Conservation (phyloP, 1,140 invertebrate genomes). For the Parapsyche elsis region DNA sequence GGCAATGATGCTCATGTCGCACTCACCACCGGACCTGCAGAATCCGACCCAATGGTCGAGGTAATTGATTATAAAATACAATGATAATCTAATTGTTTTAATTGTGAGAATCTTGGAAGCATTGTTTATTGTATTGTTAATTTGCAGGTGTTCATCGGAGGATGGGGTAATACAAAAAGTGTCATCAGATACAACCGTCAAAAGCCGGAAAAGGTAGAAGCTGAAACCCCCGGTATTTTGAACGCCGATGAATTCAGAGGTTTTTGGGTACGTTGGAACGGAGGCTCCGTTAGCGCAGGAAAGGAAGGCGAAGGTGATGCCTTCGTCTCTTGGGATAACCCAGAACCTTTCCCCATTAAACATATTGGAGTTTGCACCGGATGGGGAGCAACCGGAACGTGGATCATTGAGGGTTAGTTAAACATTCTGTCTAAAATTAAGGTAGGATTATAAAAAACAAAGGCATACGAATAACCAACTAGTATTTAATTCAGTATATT, state of each 20-base stretch:
- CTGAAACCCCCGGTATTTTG: conserved; percentile 76
- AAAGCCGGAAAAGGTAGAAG: conserved; percentile 81
- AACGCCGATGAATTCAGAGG: conserved; percentile 77
- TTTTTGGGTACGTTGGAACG: conserved; percentile 85
- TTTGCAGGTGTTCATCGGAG: conserved; percentile 79
- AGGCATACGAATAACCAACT: background rate
- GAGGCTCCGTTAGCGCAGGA: conserved; percentile 75
- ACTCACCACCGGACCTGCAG: conserved; percentile 73
- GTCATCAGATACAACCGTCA: conserved; percentile 81
- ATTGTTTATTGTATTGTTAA: background rate
- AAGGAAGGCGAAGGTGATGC: conserved; percentile 76
- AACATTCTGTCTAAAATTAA: background rate
- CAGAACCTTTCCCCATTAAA: conserved; percentile 74
- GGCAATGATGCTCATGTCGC: conserved; percentile 85
- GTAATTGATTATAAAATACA: conserved; percentile 59
- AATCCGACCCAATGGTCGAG: conserved; percentile 80
- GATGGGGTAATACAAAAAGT: conserved; percentile 86
- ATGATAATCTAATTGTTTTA: background rate
- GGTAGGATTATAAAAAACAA: background rate
- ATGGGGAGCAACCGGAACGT: conserved; percentile 85
- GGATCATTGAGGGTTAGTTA: conserved; percentile 79
- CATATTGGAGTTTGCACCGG: conserved; percentile 86
- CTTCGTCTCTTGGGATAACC: conserved; percentile 77
- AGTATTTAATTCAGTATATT: background rate
- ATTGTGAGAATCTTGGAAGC: background rate